A percentile compares a stretch with the other conserved stretches of the same genome.
Evolutionary conservation across 2,888 invertebrate genomes (phyloP).

Genomic region (Luperina testacea): DNA sequence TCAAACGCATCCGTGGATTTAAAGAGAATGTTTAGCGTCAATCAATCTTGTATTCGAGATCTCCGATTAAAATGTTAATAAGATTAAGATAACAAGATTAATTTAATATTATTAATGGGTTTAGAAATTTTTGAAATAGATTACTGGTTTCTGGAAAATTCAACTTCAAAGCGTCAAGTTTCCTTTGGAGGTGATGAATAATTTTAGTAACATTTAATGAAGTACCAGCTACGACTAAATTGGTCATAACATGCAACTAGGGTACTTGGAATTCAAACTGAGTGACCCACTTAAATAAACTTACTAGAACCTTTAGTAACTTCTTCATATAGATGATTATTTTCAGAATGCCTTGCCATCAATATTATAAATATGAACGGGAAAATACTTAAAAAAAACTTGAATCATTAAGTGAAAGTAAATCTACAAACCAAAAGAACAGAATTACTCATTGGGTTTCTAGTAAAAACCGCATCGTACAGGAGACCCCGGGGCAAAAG

Average conservation of each 20-base stretch:
- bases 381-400: constrained; percentile 35
- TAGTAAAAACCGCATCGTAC: constrained; percentile 70
- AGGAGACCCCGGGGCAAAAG: constrained; percentile 47
- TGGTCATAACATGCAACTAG: constrained; percentile 29
- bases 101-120: constrained; percentile 20
- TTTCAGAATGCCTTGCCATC: constrained; percentile 2
- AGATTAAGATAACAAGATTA: constrained; percentile 42
- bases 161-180: neutral
- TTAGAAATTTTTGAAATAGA: constrained; percentile 31
- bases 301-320: constrained; percentile 29
- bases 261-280: constrained; percentile 19
- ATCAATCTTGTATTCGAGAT: constrained; percentile 35
- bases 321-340: constrained; percentile 8
- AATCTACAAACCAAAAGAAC: constrained; percentile 47
- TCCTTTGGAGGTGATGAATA: constrained; percentile 11
- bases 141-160: constrained; percentile 32
- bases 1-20: constrained; percentile 28
- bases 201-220: constrained; percentile 23
- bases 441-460: constrained; percentile 67
- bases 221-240: constrained; percentile 14
- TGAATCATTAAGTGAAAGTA: constrained; percentile 63
- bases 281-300: constrained; percentile 28
- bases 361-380: constrained; percentile 41
- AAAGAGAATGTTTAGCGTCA: constrained; percentile 35
- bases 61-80: constrained; percentile 46